Conservation (phyloP, 2,113 vertebrate species). For the Salvelinus namaycush region DNA sequence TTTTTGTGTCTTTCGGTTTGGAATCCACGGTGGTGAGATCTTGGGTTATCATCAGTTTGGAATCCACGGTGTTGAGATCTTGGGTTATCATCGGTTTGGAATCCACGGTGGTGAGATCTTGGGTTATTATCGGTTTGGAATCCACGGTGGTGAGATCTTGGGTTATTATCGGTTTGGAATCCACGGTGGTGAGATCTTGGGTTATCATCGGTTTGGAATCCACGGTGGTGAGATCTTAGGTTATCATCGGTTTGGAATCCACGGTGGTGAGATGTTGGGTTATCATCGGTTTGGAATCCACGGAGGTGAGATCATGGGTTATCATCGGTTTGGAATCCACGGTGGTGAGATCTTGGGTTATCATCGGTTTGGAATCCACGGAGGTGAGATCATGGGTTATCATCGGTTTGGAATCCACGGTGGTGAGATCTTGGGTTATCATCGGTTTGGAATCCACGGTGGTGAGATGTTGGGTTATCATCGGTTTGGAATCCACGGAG, state of each 20-base stretch:
- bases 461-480: not conserved
- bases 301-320: not conserved
- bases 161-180: not conserved
- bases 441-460: not conserved
- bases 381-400: not conserved
- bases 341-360: not conserved
- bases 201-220: not conserved
- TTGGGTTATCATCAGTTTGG: not conserved
- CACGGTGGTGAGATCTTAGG: not conserved
- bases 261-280: not conserved
- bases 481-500: not conserved
- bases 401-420: not conserved
- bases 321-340: not conserved
- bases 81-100: not conserved
- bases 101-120: not conserved
- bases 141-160: not conserved
- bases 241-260: not conserved
- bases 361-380: not conserved
- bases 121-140: not conserved
- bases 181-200: not conserved
- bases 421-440: not conserved
- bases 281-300: not conserved
- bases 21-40: not conserved
- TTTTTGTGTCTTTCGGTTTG: not conserved
- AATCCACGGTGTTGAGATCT: not conserved